Evolutionary conservation across 2,113 vertebrate genomes (phyloP).

Genomic region (Muntiacus muntjak): DNA sequence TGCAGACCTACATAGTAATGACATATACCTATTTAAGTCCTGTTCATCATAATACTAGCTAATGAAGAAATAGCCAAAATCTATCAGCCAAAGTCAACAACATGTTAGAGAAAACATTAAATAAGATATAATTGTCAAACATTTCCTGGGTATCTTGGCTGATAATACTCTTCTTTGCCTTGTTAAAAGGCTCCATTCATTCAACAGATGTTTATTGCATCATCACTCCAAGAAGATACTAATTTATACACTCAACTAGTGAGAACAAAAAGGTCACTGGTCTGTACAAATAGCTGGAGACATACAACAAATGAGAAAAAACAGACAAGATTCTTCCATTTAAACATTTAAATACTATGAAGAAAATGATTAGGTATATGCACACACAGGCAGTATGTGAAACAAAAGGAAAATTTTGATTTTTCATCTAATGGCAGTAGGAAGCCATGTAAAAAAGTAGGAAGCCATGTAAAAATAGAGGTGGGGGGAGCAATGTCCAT

Average conservation of each 20-base stretch:
- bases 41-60: not conserved
- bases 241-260: not conserved
- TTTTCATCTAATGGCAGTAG: not conserved
- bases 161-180: not conserved
- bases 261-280: not conserved
- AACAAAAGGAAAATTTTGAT: not conserved
- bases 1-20: not conserved
- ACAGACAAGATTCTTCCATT: not conserved
- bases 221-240: not conserved
- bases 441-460: not conserved
- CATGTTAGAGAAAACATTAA: not conserved
- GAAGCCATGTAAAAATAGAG: not conserved
- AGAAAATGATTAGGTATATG: not conserved
- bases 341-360: not conserved
- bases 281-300: not conserved
- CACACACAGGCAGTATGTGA: not conserved
- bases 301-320: not conserved
- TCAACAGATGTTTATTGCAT: not conserved
- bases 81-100: not conserved
- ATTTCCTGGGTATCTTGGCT: not conserved
- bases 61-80: not conserved
- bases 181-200: not conserved
- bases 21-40: not conserved
- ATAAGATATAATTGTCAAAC: not conserved
- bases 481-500: fast-evolving